A percentile compares a stretch with the other conserved stretches of the same genome.
Conservation (phyloP, 2,888 invertebrate species). For the Agrotis clavis region DNA sequence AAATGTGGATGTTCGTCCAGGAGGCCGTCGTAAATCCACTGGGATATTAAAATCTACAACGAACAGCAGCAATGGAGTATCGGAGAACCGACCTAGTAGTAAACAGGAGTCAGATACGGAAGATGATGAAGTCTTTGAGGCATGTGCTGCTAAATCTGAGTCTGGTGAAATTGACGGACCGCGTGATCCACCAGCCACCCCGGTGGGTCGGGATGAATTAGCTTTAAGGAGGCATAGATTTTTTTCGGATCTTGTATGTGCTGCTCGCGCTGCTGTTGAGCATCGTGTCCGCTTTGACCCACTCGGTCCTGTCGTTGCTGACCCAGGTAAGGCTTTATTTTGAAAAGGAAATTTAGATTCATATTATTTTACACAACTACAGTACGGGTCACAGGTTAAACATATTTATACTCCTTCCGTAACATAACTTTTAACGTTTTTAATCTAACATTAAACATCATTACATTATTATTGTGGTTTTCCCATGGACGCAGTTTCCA, state of each 20-base stretch:
- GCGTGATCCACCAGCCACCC: conserved; percentile 94
- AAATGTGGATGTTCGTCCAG: conserved; percentile 82
- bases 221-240: conserved; percentile 94
- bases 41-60: conserved; percentile 87
- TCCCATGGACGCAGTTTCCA: conserved; percentile 7
- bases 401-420: not conserved
- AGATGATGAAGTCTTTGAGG: conserved; percentile 93
- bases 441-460: not conserved
- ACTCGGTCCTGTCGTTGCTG: conserved; percentile 92
- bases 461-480: conserved; percentile 6
- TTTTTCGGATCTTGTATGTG: conserved; percentile 94
- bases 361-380: not conserved
- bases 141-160: conserved; percentile 77
- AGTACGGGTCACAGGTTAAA: not conserved
- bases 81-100: conserved; percentile 73
- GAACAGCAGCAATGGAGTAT: conserved; percentile 79
- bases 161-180: conserved; percentile 88
- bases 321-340: conserved; percentile 86
- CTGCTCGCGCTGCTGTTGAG: conserved; percentile 93
- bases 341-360: not conserved
- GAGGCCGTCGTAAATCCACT: conserved; percentile 84
- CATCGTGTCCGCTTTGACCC: conserved; percentile 95
- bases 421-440: conserved; percentile 5
- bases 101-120: conserved; percentile 80
- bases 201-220: conserved; percentile 94